phyloP scores from a whole-genome alignment of 1,140 invertebrate genomes.

The Drosophila cardini region DNA sequence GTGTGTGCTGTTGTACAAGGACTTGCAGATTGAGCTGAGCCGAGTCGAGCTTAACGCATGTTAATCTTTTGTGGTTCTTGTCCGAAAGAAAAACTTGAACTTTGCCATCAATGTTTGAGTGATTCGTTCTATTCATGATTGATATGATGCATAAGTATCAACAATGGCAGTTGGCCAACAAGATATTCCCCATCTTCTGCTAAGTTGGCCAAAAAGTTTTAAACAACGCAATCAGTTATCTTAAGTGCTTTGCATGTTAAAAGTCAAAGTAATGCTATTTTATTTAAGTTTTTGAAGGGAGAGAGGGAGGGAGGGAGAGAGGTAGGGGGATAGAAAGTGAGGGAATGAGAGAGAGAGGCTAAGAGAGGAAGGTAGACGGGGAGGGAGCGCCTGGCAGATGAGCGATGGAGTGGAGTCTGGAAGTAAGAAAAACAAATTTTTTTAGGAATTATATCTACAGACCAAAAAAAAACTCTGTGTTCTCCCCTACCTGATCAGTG shows the following conservation, averaged over 20 bases:
- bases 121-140: constrained; percentile 57
- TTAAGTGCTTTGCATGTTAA: constrained; percentile 16
- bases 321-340: not conserved
- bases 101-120: constrained; percentile 60
- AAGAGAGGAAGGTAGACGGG: not conserved
- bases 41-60: constrained; percentile 63
- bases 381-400: no score
- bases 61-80: constrained; percentile 70
- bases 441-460: no score
- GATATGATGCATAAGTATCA: constrained; percentile 25
- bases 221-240: constrained; percentile 25
- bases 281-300: not conserved
- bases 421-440: no score
- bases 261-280: constrained; percentile 18
- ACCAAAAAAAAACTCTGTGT: no score
- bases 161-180: not conserved
- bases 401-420: no score
- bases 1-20: constrained; percentile 20
- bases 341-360: not conserved
- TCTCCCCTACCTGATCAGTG: no score
- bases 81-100: constrained; percentile 67
- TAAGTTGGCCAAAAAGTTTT: constrained; percentile 11
- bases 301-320: not conserved
- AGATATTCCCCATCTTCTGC: not conserved
- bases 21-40: constrained; percentile 59